Evolutionary conservation across 2,113 vertebrate species (phyloP).

Genomic region (Fukomys damarensis): DNA sequence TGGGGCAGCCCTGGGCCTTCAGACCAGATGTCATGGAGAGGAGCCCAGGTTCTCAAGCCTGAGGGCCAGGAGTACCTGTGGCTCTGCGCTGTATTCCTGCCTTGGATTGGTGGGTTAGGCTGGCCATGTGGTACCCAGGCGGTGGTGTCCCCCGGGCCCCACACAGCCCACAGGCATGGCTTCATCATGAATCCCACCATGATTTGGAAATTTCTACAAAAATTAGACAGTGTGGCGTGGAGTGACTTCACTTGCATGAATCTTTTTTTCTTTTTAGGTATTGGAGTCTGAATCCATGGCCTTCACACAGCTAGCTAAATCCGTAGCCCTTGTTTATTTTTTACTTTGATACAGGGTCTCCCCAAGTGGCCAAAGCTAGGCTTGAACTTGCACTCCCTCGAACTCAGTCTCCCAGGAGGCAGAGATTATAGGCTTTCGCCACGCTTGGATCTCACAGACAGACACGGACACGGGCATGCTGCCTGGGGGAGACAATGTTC

Average conservation of each 20-base stretch:
- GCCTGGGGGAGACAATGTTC: fast-evolving
- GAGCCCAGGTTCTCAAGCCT: not conserved
- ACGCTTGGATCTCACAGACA: not conserved
- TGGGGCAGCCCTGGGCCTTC: not conserved
- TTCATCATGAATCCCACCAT: not conserved
- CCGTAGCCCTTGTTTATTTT: not conserved
- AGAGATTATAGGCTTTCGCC: not conserved
- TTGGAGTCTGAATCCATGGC: not conserved
- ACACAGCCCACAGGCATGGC: fast-evolving
- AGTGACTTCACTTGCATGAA: not conserved
- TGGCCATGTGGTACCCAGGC: not conserved
- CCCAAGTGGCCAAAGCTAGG: too few relatives aligned
- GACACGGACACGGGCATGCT: fast-evolving
- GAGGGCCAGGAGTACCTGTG: not conserved
- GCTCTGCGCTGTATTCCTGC: not conserved
- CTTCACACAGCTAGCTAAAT: not conserved
- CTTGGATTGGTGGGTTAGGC: not conserved
- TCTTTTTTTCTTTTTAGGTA: not conserved
- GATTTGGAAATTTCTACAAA: not conserved
- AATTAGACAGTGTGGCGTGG: fast-evolving
- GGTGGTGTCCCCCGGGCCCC: not conserved
- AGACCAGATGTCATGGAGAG: not conserved
- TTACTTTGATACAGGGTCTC: not conserved
- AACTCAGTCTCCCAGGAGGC: not conserved
- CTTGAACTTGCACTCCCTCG: not conserved